A percentile compares a stretch with the other conserved stretches of the same genome.
phyloP scores from a whole-genome alignment of 2,797 vertebrate genomes.

The Phrynocephalus forsythii region DNA sequence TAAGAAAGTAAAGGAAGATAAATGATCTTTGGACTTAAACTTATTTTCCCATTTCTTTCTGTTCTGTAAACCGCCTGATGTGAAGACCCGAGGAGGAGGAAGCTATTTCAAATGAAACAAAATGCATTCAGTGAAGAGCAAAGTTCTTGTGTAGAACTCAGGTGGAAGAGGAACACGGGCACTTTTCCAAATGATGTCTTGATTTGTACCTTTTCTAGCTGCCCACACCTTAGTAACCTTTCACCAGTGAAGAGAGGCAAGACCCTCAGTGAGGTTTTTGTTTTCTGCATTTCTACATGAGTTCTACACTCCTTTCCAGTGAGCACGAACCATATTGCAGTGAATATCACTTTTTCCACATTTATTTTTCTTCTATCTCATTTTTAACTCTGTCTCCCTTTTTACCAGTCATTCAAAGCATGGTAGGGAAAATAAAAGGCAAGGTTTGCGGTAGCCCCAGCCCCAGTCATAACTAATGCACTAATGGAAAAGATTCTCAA shows the following conservation, averaged over 20 bases:
- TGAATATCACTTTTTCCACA: too few species aligned
- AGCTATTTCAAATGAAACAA: not conserved
- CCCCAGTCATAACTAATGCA: too few species aligned
- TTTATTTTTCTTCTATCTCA: too few species aligned
- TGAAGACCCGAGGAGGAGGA: not conserved
- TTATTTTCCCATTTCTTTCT: not conserved
- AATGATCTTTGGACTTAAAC: not conserved
- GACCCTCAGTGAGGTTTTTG: too few species aligned
- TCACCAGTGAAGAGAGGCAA: not conserved
- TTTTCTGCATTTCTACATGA: too few species aligned
- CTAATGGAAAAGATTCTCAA: not conserved
- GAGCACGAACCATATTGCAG: too few species aligned
- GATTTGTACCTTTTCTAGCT: not conserved
- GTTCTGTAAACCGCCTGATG: not conserved
- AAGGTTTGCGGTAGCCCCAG: not conserved
- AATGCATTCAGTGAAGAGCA: not conserved
- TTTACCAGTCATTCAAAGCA: not conserved
- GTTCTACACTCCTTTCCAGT: too few species aligned
- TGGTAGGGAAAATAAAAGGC: not conserved
- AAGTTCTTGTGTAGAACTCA: not conserved
- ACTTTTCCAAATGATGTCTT: too few species aligned
- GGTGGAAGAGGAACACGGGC: not conserved
- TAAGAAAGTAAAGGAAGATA: not conserved
- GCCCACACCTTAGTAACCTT: not conserved
- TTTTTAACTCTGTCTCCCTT: not conserved